Conservation (phyloP, 2,113 vertebrate genomes). For the Calyptommatus sinebrachiatus region DNA sequence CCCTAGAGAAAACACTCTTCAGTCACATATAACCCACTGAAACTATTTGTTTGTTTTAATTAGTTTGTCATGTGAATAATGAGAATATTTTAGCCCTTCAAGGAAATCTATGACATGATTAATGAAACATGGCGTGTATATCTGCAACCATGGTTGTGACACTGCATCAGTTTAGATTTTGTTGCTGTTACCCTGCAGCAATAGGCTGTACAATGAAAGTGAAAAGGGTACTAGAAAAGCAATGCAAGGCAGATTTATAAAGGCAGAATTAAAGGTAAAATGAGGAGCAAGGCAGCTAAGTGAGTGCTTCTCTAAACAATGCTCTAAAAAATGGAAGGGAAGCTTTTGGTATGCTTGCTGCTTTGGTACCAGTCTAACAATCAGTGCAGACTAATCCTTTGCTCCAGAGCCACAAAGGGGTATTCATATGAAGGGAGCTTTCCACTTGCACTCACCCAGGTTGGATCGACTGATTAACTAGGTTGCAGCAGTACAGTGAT, state of each 20-base stretch:
- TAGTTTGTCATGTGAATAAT: constrained; percentile 1
- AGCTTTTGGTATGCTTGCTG: too few species aligned
- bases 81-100: constrained; percentile 6
- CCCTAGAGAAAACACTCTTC: too few species aligned
- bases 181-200: not conserved
- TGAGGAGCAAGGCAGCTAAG: not conserved
- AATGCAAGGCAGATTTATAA: not conserved
- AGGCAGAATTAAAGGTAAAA: not conserved
- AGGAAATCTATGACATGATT: constrained; percentile 1
- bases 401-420: too few species aligned
- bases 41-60: constrained; percentile 14
- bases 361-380: too few species aligned
- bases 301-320: not conserved
- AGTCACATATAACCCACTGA: not conserved
- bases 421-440: too few species aligned
- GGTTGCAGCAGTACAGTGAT: too few species aligned
- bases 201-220: not conserved
- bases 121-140: constrained; percentile 21
- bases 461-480: too few species aligned
- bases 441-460: too few species aligned
- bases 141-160: not conserved
- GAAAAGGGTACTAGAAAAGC: not conserved
- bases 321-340: too few species aligned
- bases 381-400: too few species aligned
- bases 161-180: constrained; percentile 2